Percentiles rank a stretch among this genome's conserved stretches.
phyloP scores from a whole-genome alignment of 1,140 invertebrate species.

The Drosophila mojavensis region DNA sequence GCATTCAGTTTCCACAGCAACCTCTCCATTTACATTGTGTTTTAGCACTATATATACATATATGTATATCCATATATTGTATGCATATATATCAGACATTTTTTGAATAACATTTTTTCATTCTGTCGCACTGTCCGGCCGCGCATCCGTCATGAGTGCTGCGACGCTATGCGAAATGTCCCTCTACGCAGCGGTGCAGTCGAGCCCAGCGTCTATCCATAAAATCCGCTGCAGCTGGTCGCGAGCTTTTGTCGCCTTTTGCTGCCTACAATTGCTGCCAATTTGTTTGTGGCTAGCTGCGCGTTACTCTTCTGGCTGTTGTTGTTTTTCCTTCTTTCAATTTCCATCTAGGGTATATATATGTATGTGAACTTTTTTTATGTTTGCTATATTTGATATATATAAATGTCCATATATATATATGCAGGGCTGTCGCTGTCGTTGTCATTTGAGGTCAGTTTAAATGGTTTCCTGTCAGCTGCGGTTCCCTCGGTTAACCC shows the following conservation, averaged over 20 bases:
- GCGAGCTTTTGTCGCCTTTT: conserved; percentile 76
- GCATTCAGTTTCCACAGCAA: not conserved
- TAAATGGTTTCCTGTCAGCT: conserved; percentile 81
- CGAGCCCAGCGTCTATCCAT: not conserved
- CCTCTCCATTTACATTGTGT: conserved; percentile 16
- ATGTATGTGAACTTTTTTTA: conserved; percentile 2
- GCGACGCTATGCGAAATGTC: too few relatives aligned
- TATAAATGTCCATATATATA: conserved; percentile 38
- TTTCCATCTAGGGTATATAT: conserved; percentile 58
- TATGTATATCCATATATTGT: conserved; percentile 5
- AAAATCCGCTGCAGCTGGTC: conserved; percentile 45
- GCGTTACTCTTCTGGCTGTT: conserved; percentile 27
- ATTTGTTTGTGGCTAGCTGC: conserved; percentile 76
- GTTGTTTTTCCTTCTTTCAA: conserved; percentile 27
- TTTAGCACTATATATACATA: conserved; percentile 10
- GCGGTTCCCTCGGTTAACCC: conserved; percentile 70
- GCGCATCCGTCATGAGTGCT: too few relatives aligned
- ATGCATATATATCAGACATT: conserved; percentile 14
- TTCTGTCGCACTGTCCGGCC: not conserved
- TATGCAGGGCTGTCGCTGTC: conserved; percentile 62
- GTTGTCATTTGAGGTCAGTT: conserved; percentile 80
- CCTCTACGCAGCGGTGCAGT: not conserved
- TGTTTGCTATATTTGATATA: conserved; percentile 39
- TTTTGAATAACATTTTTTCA: conserved; percentile 20
- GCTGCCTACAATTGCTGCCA: conserved; percentile 72